Evolutionary conservation across 2,113 vertebrate species (phyloP).

Genomic region (Mirza zaza): DNA sequence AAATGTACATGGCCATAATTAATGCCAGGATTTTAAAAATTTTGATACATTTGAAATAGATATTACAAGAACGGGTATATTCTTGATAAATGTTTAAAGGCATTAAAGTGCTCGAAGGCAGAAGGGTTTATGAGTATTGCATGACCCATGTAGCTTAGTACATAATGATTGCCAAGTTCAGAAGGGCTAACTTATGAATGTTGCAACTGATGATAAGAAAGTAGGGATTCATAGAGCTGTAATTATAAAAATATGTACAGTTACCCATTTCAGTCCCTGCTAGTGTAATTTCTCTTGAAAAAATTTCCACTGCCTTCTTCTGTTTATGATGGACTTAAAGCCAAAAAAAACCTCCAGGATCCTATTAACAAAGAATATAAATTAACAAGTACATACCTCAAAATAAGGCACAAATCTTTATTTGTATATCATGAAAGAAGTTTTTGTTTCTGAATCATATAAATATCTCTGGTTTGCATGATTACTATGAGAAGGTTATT

Average conservation of each 20-base stretch:
- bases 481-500: not conserved
- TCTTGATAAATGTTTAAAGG: not conserved
- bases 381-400: not conserved
- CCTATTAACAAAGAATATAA: constrained; percentile 74
- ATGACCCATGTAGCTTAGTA: not conserved
- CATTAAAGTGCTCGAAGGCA: not conserved
- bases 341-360: constrained; percentile 88
- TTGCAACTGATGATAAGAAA: not conserved
- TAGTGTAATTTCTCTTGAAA: constrained; percentile 88
- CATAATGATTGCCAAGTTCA: not conserved
- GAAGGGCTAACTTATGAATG: not conserved
- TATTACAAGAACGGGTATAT: not conserved
- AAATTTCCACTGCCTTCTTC: constrained; percentile 90
- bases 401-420: not conserved
- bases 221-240: not conserved
- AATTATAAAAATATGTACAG: constrained; percentile 25
- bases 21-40: not conserved
- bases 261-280: constrained; percentile 93
- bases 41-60: not conserved
- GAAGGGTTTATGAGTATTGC: not conserved
- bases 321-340: constrained; percentile 89
- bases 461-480: not conserved
- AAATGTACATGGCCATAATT: not conserved
- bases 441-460: not conserved
- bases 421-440: not conserved